These are phyloP conservation scores for Euzophera pinguis DNA, from an alignment of 2,888 invertebrate genomes.

Conservation along the genomic window DNA sequence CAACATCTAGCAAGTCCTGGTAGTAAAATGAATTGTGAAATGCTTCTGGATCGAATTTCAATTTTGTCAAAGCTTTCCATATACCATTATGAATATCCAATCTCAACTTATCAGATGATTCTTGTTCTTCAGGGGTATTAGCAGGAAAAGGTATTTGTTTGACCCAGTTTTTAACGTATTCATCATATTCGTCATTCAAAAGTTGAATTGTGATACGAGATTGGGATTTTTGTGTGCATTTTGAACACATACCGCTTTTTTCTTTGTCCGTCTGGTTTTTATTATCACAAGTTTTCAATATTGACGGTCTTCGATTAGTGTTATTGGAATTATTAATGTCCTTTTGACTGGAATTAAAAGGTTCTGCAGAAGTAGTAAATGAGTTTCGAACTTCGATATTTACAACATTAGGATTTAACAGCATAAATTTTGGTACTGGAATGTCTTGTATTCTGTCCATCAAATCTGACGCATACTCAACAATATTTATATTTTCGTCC, in stretches of 20 bases:
- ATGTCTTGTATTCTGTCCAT: slow-evolving; percentile 44
- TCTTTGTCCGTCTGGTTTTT: not conserved
- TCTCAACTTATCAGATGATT: slow-evolving; percentile 35
- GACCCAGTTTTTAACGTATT: slow-evolving; percentile 46
- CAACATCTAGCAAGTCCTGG: slow-evolving; percentile 52
- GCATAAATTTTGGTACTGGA: slow-evolving; percentile 34
- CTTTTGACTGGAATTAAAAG: not conserved
- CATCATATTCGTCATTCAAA: slow-evolving; percentile 39
- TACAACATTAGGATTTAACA: slow-evolving; percentile 9
- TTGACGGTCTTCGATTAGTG: not conserved
- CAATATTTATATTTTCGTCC: slow-evolving; percentile 36
- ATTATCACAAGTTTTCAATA: not conserved
- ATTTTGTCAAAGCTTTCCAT: slow-evolving; percentile 47
- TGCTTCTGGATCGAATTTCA: slow-evolving; percentile 42
- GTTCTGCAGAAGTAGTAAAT: not conserved
- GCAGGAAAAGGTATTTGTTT: slow-evolving; percentile 40
- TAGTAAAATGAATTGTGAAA: slow-evolving; percentile 43
- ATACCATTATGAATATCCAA: slow-evolving; percentile 45
- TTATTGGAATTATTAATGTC: not conserved
- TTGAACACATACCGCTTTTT: not conserved
- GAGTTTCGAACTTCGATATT: not conserved
- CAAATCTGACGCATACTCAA: slow-evolving; percentile 41
- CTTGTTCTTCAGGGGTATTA: slow-evolving; percentile 27
- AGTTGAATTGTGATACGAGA: slow-evolving; percentile 23
- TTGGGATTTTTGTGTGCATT: not conserved